Base-by-base conservation (phyloP, 2,888 invertebrate species). In the Pecten maximus region DNA sequence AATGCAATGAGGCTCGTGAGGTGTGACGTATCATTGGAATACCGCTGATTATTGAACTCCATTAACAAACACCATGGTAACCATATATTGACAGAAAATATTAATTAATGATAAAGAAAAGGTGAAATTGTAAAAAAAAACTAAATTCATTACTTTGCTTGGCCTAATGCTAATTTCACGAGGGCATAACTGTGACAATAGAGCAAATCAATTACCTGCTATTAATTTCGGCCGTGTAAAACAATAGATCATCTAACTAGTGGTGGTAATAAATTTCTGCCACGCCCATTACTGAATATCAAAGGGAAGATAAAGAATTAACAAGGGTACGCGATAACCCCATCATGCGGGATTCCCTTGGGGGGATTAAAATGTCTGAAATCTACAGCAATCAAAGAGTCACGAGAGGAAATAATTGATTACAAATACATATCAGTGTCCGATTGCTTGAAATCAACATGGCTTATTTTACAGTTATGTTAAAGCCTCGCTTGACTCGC, bases 81-180 rank as follows among this genome's bases (percentile, higher is more conserved):
- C n/a, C n/a, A n/a, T n/a, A n/a, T n/a, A n/a, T n/a, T n/a, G n/a
- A n/a, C n/a, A n/a, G 12, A 44, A 44, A 44, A 44, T 44, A 44
- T 44, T 44, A 10, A 44, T 44, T 12, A 44, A 44, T 44, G 44
- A 44, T 12, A 44, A 12, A 44, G 8, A 44, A n/a, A n/a, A n/a
- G n/a, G n/a, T n/a, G n/a, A n/a, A n/a, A n/a, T 10, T 44, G 44
- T 12, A 44, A 12, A 44, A 44, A 74, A 35, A 3, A 74, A 74
- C 3, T 35, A 74, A 35, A 74, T 35, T 3, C 35, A 74, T 74
- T 35, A 8, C 35, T 74, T 74, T 28, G 74, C 35, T 35, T 74
- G 74, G 74, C 74, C 74, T 74, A 74, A 74, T 74, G 74, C 74
- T 74, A 74, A 74, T 74, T 74, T 74, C 74, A 74, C 74, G 74